Percentiles rank a stretch among this genome's conserved stretches.
Evolutionary conservation across 1,140 invertebrate species (phyloP).

Genomic region (Camponotus floridanus): DNA sequence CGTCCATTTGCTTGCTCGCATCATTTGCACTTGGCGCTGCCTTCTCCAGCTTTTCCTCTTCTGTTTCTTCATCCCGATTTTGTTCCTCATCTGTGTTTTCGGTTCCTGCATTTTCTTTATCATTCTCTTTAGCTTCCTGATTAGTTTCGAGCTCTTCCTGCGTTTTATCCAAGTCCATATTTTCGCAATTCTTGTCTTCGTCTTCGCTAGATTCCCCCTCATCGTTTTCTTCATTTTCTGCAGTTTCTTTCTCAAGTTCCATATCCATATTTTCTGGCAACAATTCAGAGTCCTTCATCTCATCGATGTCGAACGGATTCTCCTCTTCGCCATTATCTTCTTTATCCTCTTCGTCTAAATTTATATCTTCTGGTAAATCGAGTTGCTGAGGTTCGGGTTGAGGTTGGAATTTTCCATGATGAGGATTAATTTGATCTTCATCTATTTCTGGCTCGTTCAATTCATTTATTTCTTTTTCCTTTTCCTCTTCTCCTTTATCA

Average conservation of each 20-base stretch:
- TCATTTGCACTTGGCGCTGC: slow-evolving; percentile 78
- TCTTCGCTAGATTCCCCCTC: slow-evolving; percentile 70
- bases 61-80: slow-evolving; percentile 82
- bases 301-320: slow-evolving; percentile 94
- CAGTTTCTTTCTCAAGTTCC: slow-evolving; percentile 77
- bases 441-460: slow-evolving; percentile 92
- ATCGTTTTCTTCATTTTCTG: slow-evolving; percentile 74
- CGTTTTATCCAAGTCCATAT: slow-evolving; percentile 65
- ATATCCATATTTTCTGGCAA: slow-evolving; percentile 70
- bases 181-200: slow-evolving; percentile 73
- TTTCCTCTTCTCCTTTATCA: slow-evolving; percentile 86
- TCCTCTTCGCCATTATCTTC: slow-evolving; percentile 89
- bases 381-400: slow-evolving; percentile 93
- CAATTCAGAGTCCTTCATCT: slow-evolving; percentile 88
- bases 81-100: slow-evolving; percentile 86
- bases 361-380: slow-evolving; percentile 94
- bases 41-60: slow-evolving; percentile 83
- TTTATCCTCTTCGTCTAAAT: slow-evolving; percentile 90
- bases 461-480: slow-evolving; percentile 91
- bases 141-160: slow-evolving; percentile 79
- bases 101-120: slow-evolving; percentile 48
- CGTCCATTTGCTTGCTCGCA: slow-evolving; percentile 81
- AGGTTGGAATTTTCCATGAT: slow-evolving; percentile 92
- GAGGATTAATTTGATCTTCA: slow-evolving; percentile 95
- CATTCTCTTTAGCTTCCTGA: slow-evolving; percentile 82